These are phyloP conservation scores for Coregonus sp. DNA, from an alignment of 2,797 vertebrate species.

Conservation along the genomic window DNA sequence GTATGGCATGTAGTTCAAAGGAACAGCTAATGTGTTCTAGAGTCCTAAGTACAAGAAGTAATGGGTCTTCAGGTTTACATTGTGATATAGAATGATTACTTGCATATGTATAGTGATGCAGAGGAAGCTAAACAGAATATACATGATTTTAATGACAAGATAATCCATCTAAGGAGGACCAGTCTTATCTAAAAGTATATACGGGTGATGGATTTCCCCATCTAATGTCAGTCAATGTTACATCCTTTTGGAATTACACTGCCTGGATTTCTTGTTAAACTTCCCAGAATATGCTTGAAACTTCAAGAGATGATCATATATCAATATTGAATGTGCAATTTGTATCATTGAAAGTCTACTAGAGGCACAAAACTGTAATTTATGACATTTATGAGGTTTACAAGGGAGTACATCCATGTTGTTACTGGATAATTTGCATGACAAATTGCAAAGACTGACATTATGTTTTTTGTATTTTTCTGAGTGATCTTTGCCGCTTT, in stretches of 20 bases:
- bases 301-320: not conserved
- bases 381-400: not conserved
- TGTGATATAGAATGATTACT: conserved; percentile 28
- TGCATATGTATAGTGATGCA: conserved; percentile 19
- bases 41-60: conserved; percentile 45
- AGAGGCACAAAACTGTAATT: not conserved
- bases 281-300: not conserved
- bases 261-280: not conserved
- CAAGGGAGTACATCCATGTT: not conserved
- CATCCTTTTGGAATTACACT: not conserved
- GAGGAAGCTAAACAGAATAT: conserved; percentile 14
- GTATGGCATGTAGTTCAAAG: conserved; percentile 46
- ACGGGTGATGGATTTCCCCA: not conserved
- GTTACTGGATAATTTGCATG: not conserved
- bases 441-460: not conserved
- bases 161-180: not conserved
- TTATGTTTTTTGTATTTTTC: not conserved
- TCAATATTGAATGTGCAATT: not conserved
- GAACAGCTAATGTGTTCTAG: conserved; percentile 37
- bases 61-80: conserved; percentile 34
- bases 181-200: not conserved
- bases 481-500: conserved; percentile 21
- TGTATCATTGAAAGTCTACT: not conserved
- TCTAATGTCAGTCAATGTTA: not conserved
- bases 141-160: too few species aligned